Base-by-base conservation (phyloP, 2,797 vertebrate genomes). In the Sebastes iracundus region DNA sequence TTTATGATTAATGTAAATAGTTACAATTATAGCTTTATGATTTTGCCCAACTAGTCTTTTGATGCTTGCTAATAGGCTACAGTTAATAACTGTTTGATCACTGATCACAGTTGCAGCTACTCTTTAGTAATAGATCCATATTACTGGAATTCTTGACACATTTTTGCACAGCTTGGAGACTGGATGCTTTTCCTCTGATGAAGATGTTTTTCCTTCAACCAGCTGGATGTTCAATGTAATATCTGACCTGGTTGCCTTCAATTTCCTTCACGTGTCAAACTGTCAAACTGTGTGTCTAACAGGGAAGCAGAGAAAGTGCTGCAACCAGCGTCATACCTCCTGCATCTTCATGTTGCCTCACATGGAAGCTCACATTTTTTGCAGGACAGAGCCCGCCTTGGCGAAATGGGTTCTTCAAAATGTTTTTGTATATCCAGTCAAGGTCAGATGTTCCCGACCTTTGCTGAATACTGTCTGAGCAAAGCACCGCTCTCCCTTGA, bases 401-500 rank as follows among this genome's bases (percentile, higher is more conserved):
- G 32, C 71, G 32, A 38, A 58, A 35, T 75, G 56, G 23, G 59
- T 77, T 70, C 49, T 76, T 83, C 5, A 80, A 77, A 76, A 70
- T 72, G 42, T 63, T 81, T 75, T 67, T 72, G 73, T 75, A 23
- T 49, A 81, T 79, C 22, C 32, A 77, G 73, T 82, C 83, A 81
- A 76, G 72, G 79, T 77, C 77, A 79, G 59, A 20, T 67, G 61
- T 75, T 80, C 46, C 30, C 38, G 20, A 63, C 61, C 84, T 81
- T 70, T 82, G 68, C 65, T 81, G 22, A 76, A 82, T 35, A 55
- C 55, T 78, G 74, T 82, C 62, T 69, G 66, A 64, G 33, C 46
- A 58, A 61, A 83, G 30, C 20, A 52, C 32, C 35, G 69, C 55
- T 80, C 76, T 87, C 72, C 79, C 68, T 59, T 78, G 62, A 82